Base-by-base conservation (phyloP, 2,797 vertebrate genomes). In the Anniella stebbinsi region DNA sequence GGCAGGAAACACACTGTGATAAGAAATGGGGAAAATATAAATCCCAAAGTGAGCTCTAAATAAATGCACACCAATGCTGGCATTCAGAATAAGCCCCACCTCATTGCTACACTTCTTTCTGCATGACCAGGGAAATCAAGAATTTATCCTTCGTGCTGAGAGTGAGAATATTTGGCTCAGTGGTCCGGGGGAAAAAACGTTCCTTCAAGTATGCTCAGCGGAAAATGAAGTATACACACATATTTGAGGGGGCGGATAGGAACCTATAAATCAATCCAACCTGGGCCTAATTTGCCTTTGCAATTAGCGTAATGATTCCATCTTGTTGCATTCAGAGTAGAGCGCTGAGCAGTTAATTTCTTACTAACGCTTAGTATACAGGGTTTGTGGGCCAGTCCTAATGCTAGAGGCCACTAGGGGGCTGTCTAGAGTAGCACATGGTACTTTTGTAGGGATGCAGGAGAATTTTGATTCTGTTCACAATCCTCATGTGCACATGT, bases 231-330 rank as follows among this genome's bases (percentile, higher is more conserved):
- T 18, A 18, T 48, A 18, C 28, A n/a, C 15, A 5, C 30, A 67
- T 36, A 30, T 67, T 33, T 38, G 81, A 76, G 10, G 48, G 33
- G 6, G 12, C 23, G n/a, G 38, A 25, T 18, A 69, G 0, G 1
- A 83, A 75, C 51, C 38, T 66, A 33, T 41, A 90, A 73, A 86
- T 73, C 76, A 73, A 23, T 48, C 38, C 17, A 57, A 13, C 86
- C 84, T 41, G 1, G 28, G 81, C 81, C 36, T 30, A 57, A 2
- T 91, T 86, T 85, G 83, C 88, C 85, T 88, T 73, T 48, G 89
- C 91, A 78, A 90, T 93, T 80, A 85, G 25, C 38, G 51, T 88
- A 90, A 84, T 28, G 86, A 69, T 73, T 89, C 92, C 23, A 45
- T 33, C 85, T 51, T 38, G 80, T 2, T 3, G 48, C 80, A 48